phyloP scores from a whole-genome alignment of 2,113 vertebrate genomes.

The Tupaia tana region DNA sequence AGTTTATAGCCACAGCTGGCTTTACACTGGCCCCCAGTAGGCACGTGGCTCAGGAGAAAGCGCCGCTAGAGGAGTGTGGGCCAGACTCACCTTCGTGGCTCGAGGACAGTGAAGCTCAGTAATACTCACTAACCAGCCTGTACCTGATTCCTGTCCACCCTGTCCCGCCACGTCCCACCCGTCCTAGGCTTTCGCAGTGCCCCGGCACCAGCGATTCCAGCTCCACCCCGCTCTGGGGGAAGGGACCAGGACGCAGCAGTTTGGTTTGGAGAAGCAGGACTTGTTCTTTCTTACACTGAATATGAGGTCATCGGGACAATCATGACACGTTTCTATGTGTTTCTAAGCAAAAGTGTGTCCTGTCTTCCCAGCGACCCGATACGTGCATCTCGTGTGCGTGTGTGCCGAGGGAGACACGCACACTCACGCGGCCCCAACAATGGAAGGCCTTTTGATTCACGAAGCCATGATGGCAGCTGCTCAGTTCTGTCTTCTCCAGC shows the following conservation, averaged over 20 bases:
- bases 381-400: not conserved
- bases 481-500: not conserved
- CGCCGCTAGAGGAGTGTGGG: slow-evolving; percentile 46
- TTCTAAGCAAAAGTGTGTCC: no score
- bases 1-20: slow-evolving; percentile 59
- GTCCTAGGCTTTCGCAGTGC: not conserved
- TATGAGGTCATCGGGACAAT: not conserved
- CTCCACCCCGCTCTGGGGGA: not conserved
- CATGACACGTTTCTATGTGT: no score
- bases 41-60: slow-evolving; percentile 63
- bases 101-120: slow-evolving; percentile 53
- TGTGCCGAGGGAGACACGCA: not conserved
- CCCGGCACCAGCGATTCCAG: not conserved
- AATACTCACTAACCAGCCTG: slow-evolving; percentile 47
- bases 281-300: not conserved
- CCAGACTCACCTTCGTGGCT: slow-evolving; percentile 60
- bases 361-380: no score
- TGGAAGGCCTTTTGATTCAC: not conserved
- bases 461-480: not conserved
- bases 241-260: not conserved
- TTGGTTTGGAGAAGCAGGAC: not conserved
- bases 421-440: not conserved
- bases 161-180: not conserved
- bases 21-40: slow-evolving; percentile 41
- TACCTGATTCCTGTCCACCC: slow-evolving; percentile 40